Conservation (phyloP, 30 jellyfish, hydroid and myxozoan genomes). For the Hydractinia echinata region DNA sequence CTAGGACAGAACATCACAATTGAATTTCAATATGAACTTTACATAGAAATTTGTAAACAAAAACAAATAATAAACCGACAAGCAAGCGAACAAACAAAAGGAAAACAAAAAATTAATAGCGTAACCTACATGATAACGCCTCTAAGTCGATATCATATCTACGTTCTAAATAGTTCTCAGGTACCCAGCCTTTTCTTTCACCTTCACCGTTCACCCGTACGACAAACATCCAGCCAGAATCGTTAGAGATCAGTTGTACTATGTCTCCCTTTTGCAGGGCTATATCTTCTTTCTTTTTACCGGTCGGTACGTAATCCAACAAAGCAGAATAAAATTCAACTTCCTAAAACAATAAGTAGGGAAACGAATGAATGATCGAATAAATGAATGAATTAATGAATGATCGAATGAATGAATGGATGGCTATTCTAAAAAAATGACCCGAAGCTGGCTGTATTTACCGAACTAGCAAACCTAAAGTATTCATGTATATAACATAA, state of each 20-base stretch:
- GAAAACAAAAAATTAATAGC: neutral
- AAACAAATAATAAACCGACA: neutral
- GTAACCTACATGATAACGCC: slow-evolving; percentile 4
- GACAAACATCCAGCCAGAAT: slow-evolving; percentile 87
- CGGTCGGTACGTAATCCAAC: slow-evolving; percentile 64
- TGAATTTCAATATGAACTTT: no score
- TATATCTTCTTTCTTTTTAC: slow-evolving; percentile 45
- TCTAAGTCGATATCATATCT: slow-evolving; percentile 52
- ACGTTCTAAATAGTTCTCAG: slow-evolving; percentile 72
- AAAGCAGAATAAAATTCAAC: slow-evolving; percentile 58
- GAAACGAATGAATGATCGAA: no score
- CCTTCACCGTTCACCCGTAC: slow-evolving; percentile 39
- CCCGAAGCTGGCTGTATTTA: slow-evolving; percentile 3
- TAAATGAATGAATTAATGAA: no score
- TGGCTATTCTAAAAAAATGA: neutral
- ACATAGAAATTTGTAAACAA: slow-evolving; percentile 10
- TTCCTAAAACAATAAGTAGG: slow-evolving; percentile 27
- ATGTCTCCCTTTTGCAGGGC: slow-evolving; percentile 62
- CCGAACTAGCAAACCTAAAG: no score
- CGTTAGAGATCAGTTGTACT: slow-evolving; percentile 78
- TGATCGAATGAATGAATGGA: no score
- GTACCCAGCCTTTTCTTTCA: slow-evolving; percentile 90
- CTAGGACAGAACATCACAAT: no score
- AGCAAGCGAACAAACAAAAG: neutral
- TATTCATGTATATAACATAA: no score